phyloP scores from a whole-genome alignment of 2,113 vertebrate genomes.

The Tetrao urogallus region DNA sequence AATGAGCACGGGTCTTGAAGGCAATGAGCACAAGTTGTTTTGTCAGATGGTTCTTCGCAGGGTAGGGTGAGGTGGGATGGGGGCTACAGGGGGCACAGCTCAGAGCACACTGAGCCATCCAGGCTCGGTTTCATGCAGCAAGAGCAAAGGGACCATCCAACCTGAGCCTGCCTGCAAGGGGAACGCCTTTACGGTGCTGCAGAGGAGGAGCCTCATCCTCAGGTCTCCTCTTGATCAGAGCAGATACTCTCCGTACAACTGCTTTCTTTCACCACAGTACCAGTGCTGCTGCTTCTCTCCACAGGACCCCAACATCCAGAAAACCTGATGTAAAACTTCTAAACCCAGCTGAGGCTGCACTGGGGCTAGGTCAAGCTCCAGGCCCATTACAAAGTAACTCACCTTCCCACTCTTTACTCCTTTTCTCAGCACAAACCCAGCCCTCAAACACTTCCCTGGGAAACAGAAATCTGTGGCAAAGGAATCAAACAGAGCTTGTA shows the following conservation, averaged over 20 bases:
- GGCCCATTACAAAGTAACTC: not conserved
- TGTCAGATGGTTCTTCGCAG: not conserved
- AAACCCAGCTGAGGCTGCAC: not conserved
- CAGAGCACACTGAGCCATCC: not conserved
- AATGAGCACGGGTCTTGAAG: not conserved
- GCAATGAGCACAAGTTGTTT: not conserved
- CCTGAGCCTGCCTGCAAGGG: not conserved
- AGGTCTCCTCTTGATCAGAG: not conserved
- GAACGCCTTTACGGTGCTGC: not conserved
- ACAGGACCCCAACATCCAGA: not conserved
- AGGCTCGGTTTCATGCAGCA: rapidly evolving
- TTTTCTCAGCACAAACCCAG: not conserved
- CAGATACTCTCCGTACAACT: rapidly evolving
- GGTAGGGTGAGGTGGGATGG: not conserved
- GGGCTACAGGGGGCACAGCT: not conserved
- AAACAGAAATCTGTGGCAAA: not conserved
- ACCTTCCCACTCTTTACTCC: not conserved
- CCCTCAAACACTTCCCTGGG: not conserved
- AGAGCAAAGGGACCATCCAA: not conserved
- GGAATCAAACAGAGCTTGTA: not conserved
- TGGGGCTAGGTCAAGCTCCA: not conserved
- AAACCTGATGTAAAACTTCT: not conserved
- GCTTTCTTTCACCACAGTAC: not conserved
- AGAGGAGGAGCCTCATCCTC: not conserved
- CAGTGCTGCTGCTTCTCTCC: not conserved